Percentiles rank a stretch among this genome's conserved stretches.
phyloP scores from a whole-genome alignment of 2,113 vertebrate species.

The human region GRCh38 chr2:77479501-77480000 shows the following conservation, averaged over 20 bases:
- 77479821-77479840: background rate
- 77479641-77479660: background rate
- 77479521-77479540: constrained; percentile 52
- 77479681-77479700: background rate
- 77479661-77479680: background rate
- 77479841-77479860: background rate
- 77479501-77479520: constrained; percentile 35
- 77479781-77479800: background rate
- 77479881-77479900: background rate
- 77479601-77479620: background rate
- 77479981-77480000: background rate
- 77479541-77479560: background rate
- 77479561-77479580: background rate
- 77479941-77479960: background rate
- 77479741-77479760: background rate
- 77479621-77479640: background rate
- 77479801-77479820: background rate
- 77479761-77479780: background rate
- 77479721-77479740: background rate
- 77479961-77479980: background rate
- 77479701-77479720: background rate
- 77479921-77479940: background rate
- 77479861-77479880: background rate
- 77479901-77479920: background rate
- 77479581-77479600: background rate